Conservation (phyloP, 1,140 invertebrate genomes). For the Dreissena rostriformis region DNA sequence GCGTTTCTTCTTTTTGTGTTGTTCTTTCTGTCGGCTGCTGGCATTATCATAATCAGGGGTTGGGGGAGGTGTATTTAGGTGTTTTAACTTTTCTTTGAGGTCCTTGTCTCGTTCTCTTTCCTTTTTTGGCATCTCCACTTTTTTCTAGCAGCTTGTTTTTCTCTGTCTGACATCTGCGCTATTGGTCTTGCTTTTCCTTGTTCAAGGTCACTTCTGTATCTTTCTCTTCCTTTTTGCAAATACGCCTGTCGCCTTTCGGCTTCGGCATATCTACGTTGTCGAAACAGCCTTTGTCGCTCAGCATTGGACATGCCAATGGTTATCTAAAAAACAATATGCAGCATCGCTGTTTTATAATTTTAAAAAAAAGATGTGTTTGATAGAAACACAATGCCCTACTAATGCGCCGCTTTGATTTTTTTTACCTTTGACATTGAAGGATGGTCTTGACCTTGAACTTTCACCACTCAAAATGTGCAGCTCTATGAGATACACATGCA, state of each 20-base stretch:
- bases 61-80: conserved; percentile 7
- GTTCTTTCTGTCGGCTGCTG: conserved; percentile 28
- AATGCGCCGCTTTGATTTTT: no score
- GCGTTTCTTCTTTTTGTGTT: conserved; percentile 16
- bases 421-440: no score
- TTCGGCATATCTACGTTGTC: conserved; percentile 18
- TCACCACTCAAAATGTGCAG: no score
- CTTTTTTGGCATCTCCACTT: conserved; percentile 23
- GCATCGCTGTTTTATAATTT: no score
- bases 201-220: conserved; percentile 19
- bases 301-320: no score
- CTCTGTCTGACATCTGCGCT: conserved; percentile 10
- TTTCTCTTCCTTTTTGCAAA: conserved; percentile 23
- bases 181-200: conserved; percentile 22
- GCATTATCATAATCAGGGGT: conserved; percentile 13
- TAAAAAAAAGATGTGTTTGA: no score
- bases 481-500: no score
- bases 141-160: conserved; percentile 11
- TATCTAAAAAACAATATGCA: no score
- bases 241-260: conserved; percentile 21
- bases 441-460: no score
- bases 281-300: conserved; percentile 10
- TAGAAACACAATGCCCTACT: no score
- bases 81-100: background rate
- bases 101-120: background rate